These are phyloP conservation scores for Enteromius trimaculatus DNA, from an alignment of 2,797 vertebrate genomes.

Conservation along the genomic window DNA sequence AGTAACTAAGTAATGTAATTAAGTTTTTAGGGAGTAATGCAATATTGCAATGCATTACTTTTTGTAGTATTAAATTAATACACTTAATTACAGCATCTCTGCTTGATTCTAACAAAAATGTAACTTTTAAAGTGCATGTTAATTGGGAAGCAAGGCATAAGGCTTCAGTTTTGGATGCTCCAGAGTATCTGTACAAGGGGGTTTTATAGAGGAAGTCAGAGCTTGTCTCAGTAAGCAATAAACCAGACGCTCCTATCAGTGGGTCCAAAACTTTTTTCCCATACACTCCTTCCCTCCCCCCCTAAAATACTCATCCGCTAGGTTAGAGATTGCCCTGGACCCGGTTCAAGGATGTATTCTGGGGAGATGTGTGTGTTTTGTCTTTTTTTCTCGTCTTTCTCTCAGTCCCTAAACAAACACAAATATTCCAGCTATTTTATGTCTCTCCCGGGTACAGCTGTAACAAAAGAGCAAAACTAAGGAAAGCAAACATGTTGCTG, in stretches of 20 bases:
- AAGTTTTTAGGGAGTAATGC: no score
- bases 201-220: constrained; percentile 41
- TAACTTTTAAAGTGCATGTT: neutral
- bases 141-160: neutral
- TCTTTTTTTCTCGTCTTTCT: constrained; percentile 65
- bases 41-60: no score
- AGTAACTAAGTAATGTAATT: no score
- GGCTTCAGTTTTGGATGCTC: neutral
- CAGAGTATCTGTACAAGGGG: constrained; percentile 36
- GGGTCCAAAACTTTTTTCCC: constrained; percentile 77
- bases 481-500: constrained; percentile 80
- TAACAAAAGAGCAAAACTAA: constrained; percentile 79
- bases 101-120: neutral
- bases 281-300: constrained; percentile 65
- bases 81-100: neutral
- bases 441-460: constrained; percentile 75
- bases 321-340: constrained; percentile 70
- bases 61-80: neutral
- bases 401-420: constrained; percentile 77
- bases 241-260: constrained; percentile 68
- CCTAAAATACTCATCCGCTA: constrained; percentile 56
- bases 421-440: constrained; percentile 77
- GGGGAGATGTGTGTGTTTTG: constrained; percentile 71
- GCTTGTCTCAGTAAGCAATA: constrained; percentile 62
- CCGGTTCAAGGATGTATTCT: constrained; percentile 81